Percentiles rank a stretch among this genome's conserved stretches.
phyloP scores from a whole-genome alignment of 2,113 vertebrate species.

The Lepus europaeus region DNA sequence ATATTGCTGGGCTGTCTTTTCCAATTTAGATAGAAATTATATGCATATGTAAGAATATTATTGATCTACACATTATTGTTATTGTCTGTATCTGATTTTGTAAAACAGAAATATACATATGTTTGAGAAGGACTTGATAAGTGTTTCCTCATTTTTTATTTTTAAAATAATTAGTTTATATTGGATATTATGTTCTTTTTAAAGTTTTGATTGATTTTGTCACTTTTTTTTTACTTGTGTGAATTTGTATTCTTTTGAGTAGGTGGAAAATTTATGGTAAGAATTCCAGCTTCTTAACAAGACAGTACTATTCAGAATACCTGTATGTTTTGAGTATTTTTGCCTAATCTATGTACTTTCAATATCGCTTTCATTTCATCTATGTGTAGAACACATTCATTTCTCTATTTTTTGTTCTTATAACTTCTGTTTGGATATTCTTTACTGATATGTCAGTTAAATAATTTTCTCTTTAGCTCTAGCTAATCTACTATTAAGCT shows the following conservation, averaged over 20 bases:
- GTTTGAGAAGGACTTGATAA: neutral
- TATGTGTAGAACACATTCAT: neutral
- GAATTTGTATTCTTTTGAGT: neutral
- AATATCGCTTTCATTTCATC: neutral
- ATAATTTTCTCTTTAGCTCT: slow-evolving; percentile 14
- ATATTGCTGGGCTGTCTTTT: neutral
- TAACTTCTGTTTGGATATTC: slow-evolving; percentile 2
- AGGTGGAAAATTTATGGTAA: neutral
- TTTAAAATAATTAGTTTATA: neutral
- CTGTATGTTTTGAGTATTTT: too few species aligned
- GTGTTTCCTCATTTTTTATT: neutral
- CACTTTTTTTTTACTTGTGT: neutral
- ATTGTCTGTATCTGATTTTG: neutral
- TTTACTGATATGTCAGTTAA: neutral
- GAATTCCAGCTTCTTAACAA: neutral
- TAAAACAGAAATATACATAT: neutral
- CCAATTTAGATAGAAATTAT: slow-evolving; percentile 15
- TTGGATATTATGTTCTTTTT: neutral
- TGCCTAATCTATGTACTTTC: neutral
- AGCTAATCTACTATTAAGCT: neutral
- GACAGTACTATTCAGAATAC: neutral
- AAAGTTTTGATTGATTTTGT: neutral
- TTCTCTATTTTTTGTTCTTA: neutral
- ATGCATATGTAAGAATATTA: neutral
- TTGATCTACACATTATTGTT: neutral